Percentiles rank a stretch among this genome's conserved stretches.
These are phyloP conservation scores for Pteronotus mesoamericanus DNA, from an alignment of 2,797 vertebrate species.

Conservation along the genomic window DNA sequence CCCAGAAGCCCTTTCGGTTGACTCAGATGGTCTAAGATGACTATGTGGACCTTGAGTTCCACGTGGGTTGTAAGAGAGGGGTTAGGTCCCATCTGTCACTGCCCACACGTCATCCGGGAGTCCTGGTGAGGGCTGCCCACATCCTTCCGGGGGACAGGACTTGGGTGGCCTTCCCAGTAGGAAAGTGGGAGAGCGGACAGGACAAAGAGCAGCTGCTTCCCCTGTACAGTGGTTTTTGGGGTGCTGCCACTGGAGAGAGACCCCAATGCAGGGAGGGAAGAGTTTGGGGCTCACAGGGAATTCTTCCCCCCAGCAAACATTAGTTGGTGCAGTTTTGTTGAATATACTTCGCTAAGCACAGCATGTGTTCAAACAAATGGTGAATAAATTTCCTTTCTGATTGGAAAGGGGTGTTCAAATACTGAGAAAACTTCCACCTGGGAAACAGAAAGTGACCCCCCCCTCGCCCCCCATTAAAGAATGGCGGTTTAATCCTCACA, in stretches of 20 bases:
- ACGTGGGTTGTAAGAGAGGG: accelerated
- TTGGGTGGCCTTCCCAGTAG: accelerated
- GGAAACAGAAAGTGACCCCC: background rate
- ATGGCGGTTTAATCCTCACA: background rate
- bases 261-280: too few species aligned
- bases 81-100: accelerated
- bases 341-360: background rate
- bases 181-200: background rate
- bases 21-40: background rate
- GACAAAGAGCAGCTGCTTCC: background rate
- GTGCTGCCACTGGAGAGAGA: background rate
- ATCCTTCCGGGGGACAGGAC: too few species aligned
- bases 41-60: background rate
- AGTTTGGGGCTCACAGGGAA: background rate
- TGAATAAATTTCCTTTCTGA: background rate
- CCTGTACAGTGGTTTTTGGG: background rate
- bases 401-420: background rate
- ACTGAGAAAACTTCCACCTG: background rate
- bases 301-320: background rate
- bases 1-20: background rate
- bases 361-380: background rate
- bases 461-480: background rate
- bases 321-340: background rate
- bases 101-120: accelerated
- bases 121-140: too few species aligned